A percentile compares a stretch with the other conserved stretches of the same genome.
These are phyloP conservation scores for Synanthedon myopaeformis DNA, from an alignment of 2,888 invertebrate genomes.

Conservation along the genomic window DNA sequence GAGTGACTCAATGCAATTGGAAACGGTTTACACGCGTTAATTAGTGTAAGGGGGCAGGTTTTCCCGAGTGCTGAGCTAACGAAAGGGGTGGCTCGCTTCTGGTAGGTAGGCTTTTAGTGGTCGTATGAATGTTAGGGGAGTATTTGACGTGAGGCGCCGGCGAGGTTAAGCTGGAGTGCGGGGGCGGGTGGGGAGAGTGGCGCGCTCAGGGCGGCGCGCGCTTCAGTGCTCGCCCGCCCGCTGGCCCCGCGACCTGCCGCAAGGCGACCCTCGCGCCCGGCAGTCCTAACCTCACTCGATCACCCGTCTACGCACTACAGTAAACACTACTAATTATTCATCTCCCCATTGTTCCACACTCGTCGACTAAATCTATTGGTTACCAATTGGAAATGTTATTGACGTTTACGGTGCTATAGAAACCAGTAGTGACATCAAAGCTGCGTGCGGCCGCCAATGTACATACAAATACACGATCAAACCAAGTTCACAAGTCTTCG, in stretches of 20 bases:
- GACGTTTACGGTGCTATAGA: neutral
- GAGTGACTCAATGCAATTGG: too few relatives aligned
- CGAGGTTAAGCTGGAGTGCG: conserved; percentile 10
- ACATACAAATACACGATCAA: neutral
- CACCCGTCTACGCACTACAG: conserved; percentile 28
- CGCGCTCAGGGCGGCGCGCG: conserved; percentile 49
- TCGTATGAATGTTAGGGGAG: neutral
- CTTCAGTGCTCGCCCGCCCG: conserved; percentile 63
- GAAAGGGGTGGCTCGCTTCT: conserved; percentile 13
- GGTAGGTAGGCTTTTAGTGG: conserved; percentile 10
- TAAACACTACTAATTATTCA: conserved; percentile 28
- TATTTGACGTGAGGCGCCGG: conserved; percentile 15
- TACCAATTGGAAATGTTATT: neutral
- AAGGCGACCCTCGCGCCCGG: conserved; percentile 30
- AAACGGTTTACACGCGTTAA: neutral
- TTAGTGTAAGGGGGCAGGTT: neutral
- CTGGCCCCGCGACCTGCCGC: conserved; percentile 51
- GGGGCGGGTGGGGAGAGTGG: conserved; percentile 26
- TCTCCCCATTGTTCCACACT: neutral
- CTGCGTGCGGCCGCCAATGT: neutral
- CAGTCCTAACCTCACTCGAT: conserved; percentile 50
- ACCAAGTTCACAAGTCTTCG: neutral
- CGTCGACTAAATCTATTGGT: too few relatives aligned
- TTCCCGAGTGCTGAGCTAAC: too few relatives aligned
- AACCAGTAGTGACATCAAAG: neutral